Conservation (phyloP, 2,113 vertebrate genomes). For the Hirundichthys speculiger region DNA sequence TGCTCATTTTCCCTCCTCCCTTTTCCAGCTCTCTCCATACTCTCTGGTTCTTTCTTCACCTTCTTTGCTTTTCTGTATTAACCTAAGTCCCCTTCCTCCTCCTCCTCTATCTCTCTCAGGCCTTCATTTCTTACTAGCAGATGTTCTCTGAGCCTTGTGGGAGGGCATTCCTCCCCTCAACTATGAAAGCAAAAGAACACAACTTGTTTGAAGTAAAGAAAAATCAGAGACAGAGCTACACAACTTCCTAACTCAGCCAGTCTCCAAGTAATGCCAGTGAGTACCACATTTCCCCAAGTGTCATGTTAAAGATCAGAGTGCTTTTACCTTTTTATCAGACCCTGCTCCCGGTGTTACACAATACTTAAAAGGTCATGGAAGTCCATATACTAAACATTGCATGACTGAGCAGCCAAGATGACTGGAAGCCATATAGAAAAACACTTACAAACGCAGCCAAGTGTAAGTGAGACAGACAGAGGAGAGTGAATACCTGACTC, state of each 20-base stretch:
- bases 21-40: conserved; percentile 27
- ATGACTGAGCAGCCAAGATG: conserved; percentile 30
- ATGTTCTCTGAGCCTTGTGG: conserved; percentile 74
- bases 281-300: conserved; percentile 42
- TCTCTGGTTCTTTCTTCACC: conserved; percentile 33
- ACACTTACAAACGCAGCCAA: conserved; percentile 12
- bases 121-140: conserved; percentile 67
- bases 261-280: conserved; percentile 12
- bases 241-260: conserved; percentile 31
- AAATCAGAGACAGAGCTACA: conserved; percentile 33
- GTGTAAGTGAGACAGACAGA: conserved; percentile 10
- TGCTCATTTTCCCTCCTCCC: conserved; percentile 8
- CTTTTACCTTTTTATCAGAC: conserved; percentile 66
- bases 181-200: conserved; percentile 46
- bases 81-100: conserved; percentile 26
- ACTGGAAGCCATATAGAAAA: conserved; percentile 21
- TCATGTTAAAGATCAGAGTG: conserved; percentile 75
- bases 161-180: conserved; percentile 71
- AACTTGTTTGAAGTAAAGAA: conserved; percentile 36
- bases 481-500: conserved; percentile 39
- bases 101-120: conserved; percentile 44
- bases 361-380: conserved; percentile 57
- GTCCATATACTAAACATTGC: conserved; percentile 31
- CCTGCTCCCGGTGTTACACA: conserved; percentile 45
- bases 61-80: conserved; percentile 29